phyloP scores from a whole-genome alignment of 2,797 vertebrate species.

The Darevskia nairensis region DNA sequence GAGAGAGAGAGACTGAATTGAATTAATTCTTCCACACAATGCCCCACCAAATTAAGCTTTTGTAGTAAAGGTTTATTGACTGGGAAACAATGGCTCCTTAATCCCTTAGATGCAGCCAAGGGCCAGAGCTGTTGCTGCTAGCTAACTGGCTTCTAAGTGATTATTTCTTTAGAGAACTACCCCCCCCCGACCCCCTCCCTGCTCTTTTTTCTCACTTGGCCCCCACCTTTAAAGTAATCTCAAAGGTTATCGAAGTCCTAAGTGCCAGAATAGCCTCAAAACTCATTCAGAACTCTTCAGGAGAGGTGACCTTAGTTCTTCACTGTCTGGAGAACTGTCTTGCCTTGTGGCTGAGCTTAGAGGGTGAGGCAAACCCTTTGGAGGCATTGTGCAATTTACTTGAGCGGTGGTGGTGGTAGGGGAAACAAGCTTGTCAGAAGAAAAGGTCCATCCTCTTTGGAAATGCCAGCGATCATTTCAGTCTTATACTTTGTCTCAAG shows the following conservation, averaged over 20 bases:
- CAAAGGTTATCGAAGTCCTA: background rate
- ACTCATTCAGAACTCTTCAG: background rate
- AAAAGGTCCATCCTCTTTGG: background rate
- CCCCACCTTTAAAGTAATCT: conserved; percentile 1
- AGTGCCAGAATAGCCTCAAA: background rate
- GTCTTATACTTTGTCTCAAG: background rate
- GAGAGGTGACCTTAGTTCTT: conserved; percentile 3
- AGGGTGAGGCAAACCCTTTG: background rate
- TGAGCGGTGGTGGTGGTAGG: background rate
- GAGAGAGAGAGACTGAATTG: background rate
- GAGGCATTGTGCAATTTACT: background rate
- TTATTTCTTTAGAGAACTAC: background rate
- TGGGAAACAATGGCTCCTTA: conserved; percentile 17
- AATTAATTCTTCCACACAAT: conserved; percentile 10
- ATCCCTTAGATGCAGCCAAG: background rate
- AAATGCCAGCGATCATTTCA: too few relatives aligned
- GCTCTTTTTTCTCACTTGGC: background rate
- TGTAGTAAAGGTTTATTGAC: conserved; percentile 4
- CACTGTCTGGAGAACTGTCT: background rate
- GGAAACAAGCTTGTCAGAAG: too few relatives aligned
- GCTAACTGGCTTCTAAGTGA: background rate
- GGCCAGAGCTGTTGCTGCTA: background rate
- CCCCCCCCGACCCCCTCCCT: too few relatives aligned
- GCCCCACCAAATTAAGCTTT: conserved; percentile 4
- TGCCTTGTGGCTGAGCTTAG: background rate